Percentiles rank a stretch among this genome's conserved stretches.
phyloP scores from a whole-genome alignment of 2,797 vertebrate genomes.

The Sebastes hubbsi region DNA sequence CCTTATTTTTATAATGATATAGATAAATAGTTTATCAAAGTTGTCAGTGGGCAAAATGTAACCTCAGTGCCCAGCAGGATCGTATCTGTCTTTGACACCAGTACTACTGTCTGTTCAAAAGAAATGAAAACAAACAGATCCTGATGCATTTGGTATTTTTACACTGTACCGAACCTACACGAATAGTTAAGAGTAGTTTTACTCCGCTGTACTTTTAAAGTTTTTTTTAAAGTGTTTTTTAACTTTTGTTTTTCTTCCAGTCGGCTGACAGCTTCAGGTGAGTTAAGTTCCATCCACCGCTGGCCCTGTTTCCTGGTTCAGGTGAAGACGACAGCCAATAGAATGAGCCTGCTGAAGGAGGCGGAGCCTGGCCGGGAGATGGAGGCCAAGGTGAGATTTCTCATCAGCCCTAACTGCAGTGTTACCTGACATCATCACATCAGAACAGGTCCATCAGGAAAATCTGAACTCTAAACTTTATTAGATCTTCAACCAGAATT shows the following conservation, averaged over 20 bases:
- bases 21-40: too few species aligned
- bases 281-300: slow-evolving; percentile 2
- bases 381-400: slow-evolving; percentile 63
- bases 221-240: too few species aligned
- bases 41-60: too few species aligned
- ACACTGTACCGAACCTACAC: background rate
- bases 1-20: too few species aligned
- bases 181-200: background rate
- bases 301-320: background rate
- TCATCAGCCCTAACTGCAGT: background rate
- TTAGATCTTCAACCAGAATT: background rate
- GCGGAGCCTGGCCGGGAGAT: slow-evolving; percentile 37
- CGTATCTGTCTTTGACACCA: background rate
- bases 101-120: background rate
- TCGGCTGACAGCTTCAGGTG: slow-evolving; percentile 16
- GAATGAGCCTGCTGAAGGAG: slow-evolving; percentile 60
- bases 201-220: background rate
- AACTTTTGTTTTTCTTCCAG: background rate
- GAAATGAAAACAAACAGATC: background rate
- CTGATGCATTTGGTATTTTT: too few species aligned
- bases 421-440: background rate
- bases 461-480: background rate
- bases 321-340: slow-evolving; percentile 10
- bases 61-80: background rate
- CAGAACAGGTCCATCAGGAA: background rate